phyloP scores from a whole-genome alignment of 2,888 invertebrate species.

The Andrena hattorfiana region DNA sequence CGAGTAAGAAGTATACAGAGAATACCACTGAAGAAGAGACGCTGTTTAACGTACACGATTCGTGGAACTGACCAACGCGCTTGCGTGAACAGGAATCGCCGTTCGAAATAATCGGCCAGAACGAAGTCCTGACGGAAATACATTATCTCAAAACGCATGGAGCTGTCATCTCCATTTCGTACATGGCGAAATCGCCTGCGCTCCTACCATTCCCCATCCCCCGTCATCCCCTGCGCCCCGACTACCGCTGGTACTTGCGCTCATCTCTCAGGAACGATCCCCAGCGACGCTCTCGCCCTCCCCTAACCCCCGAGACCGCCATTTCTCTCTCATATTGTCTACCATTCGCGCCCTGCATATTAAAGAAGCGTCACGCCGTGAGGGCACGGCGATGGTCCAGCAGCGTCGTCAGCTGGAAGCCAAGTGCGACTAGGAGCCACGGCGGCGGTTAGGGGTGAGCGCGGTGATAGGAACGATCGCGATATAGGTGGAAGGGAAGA shows the following conservation, averaged over 20 bases:
- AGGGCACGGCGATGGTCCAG: constrained; percentile 3
- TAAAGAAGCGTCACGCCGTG: constrained; percentile 55
- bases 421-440: constrained; percentile 13
- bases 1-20: not conserved
- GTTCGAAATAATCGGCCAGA: constrained; percentile 35
- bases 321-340: constrained; percentile 72
- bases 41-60: not conserved
- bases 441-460: constrained; percentile 29
- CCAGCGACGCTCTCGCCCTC: constrained; percentile 37
- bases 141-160: constrained; percentile 48
- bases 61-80: not conserved
- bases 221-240: constrained; percentile 20
- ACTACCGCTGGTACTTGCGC: constrained; percentile 48
- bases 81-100: not conserved
- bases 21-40: not conserved
- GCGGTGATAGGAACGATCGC: constrained; percentile 40
- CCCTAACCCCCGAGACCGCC: constrained; percentile 44
- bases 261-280: constrained; percentile 64
- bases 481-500: constrained; percentile 58
- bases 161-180: constrained; percentile 67
- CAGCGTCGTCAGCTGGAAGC: constrained; percentile 6
- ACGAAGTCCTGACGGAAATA: constrained; percentile 51
- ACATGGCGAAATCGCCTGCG: constrained; percentile 32
- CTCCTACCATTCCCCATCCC: constrained; percentile 13
- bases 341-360: constrained; percentile 68